These are phyloP conservation scores for Norana najaformis DNA, from an alignment of 2,888 invertebrate species.

Conservation along the genomic window DNA sequence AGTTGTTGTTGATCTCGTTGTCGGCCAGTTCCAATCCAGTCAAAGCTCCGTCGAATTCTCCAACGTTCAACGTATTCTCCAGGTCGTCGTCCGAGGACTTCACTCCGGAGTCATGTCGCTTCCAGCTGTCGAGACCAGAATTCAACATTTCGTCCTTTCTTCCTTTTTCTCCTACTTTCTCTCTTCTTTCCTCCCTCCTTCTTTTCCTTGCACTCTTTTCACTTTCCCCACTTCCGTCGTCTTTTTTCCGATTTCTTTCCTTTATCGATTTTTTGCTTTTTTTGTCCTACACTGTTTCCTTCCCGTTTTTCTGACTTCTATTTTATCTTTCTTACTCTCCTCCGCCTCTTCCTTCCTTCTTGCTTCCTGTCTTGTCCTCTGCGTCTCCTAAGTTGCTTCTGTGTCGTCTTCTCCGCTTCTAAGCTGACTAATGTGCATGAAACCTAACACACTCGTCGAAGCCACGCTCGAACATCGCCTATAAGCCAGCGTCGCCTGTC, in stretches of 20 bases:
- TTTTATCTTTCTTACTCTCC: not conserved
- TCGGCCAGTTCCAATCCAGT: not conserved
- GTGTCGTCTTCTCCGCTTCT: not conserved
- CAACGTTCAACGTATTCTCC: not conserved
- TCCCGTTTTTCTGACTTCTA: not conserved
- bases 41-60: constrained; percentile 8
- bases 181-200: not conserved
- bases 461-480: not conserved
- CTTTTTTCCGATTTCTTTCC: not conserved
- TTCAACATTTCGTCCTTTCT: not conserved
- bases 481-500: not conserved
- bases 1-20: constrained; percentile 21
- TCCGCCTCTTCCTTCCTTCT: not conserved
- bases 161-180: not conserved
- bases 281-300: not conserved
- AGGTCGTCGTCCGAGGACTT: not conserved
- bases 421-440: not conserved
- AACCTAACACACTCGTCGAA: not conserved
- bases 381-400: not conserved
- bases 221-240: not conserved
- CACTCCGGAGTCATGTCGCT: constrained; percentile 1
- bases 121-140: not conserved
- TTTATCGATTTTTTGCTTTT: not conserved
- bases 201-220: not conserved
- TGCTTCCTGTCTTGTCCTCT: not conserved